phyloP scores from a whole-genome alignment of 2,113 vertebrate species.

The Tichodroma muraria region DNA sequence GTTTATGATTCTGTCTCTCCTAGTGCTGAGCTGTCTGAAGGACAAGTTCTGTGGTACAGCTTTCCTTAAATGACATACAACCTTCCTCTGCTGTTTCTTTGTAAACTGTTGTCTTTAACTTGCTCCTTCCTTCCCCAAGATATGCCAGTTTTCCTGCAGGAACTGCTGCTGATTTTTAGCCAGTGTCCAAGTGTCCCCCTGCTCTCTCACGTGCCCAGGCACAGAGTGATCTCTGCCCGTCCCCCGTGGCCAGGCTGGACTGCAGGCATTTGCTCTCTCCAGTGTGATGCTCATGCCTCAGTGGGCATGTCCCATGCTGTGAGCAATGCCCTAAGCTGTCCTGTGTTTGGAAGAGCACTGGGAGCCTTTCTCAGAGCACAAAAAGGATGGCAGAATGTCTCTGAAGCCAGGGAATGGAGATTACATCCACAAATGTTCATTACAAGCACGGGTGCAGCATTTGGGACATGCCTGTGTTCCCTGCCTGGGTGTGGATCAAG shows the following conservation, averaged over 20 bases:
- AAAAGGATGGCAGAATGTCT: background rate
- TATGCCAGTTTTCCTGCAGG: background rate
- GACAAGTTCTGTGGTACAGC: background rate
- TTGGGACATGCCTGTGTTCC: background rate
- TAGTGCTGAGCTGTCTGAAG: background rate
- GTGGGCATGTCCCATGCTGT: background rate
- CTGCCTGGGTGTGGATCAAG: background rate
- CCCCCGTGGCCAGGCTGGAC: fast-evolving
- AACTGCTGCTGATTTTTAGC: background rate
- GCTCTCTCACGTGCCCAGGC: fast-evolving
- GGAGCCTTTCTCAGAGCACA: background rate
- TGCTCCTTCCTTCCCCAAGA: fast-evolving
- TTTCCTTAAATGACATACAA: background rate
- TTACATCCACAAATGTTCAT: background rate
- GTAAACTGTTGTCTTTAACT: background rate
- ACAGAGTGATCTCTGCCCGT: background rate
- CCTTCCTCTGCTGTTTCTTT: background rate
- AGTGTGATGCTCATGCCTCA: background rate
- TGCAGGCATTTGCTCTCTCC: background rate
- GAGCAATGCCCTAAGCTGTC: background rate
- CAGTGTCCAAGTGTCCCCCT: too few species aligned
- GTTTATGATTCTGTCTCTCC: background rate
- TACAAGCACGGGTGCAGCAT: background rate
- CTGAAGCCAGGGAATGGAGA: background rate
- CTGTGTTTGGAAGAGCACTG: background rate